Evolutionary conservation across 2,888 invertebrate species (phyloP).

Genomic region (Cephus rjabovi): DNA sequence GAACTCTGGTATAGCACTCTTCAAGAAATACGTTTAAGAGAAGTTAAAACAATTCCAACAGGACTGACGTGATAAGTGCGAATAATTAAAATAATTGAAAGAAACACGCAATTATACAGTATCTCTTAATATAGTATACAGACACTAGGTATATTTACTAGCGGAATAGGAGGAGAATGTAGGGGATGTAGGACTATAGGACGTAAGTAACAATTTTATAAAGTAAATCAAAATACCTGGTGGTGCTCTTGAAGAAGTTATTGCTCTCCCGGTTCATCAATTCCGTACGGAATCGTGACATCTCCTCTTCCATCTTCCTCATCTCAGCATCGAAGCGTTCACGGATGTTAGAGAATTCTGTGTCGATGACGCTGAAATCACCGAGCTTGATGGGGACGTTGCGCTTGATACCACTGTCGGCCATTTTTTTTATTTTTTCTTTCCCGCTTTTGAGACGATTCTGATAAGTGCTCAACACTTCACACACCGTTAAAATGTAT

Average conservation of each 20-base stretch:
- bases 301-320: conserved; percentile 98
- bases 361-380: conserved; percentile 95
- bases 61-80: neutral
- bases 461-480: conserved; percentile 15
- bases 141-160: neutral
- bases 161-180: neutral
- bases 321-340: conserved; percentile 97
- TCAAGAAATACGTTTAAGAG: neutral
- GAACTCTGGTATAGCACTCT: neutral
- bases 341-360: conserved; percentile 95
- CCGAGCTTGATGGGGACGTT: conserved; percentile 94
- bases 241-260: conserved; percentile 90
- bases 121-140: neutral
- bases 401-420: conserved; percentile 85
- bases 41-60: neutral
- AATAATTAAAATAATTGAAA: neutral
- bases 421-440: conserved; percentile 71
- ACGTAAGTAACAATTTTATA: neutral
- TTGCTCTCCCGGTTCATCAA: conserved; percentile 93
- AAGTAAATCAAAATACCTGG: conserved; percentile 74
- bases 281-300: conserved; percentile 94
- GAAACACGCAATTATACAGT: neutral
- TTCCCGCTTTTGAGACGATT: conserved; percentile 4
- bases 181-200: neutral
- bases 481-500: conserved; percentile 3